Evolutionary conservation across 1,140 invertebrate species (phyloP).

Genomic region (Tachypleus tridentatus): DNA sequence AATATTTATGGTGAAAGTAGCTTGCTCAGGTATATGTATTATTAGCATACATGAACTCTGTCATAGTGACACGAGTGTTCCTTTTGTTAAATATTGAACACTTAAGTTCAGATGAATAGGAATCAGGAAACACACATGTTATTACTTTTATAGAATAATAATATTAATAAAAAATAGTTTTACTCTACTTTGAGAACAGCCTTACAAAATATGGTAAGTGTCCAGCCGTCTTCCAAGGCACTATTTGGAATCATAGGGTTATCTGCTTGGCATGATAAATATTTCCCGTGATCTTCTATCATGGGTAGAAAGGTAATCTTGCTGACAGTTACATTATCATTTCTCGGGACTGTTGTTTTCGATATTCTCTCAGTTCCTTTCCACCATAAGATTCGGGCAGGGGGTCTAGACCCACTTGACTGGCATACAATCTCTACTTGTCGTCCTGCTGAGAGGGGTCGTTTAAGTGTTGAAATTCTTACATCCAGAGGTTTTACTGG

Average conservation of each 20-base stretch:
- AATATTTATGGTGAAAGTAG: too few relatives aligned
- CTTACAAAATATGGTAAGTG: conserved; percentile 23
- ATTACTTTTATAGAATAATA: too few relatives aligned
- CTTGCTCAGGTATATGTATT: too few relatives aligned
- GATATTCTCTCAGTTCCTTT: conserved; percentile 30
- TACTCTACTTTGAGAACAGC: not conserved
- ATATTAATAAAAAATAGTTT: too few relatives aligned
- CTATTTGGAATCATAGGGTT: conserved; percentile 43
- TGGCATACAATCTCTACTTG: conserved; percentile 65
- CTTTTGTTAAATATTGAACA: too few relatives aligned
- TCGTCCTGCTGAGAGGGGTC: conserved; percentile 54
- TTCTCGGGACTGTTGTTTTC: conserved; percentile 12
- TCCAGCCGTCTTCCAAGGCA: conserved; percentile 19
- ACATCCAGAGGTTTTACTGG: conserved; percentile 67
- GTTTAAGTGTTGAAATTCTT: conserved; percentile 49
- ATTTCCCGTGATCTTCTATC: conserved; percentile 66
- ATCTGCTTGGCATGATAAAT: conserved; percentile 65
- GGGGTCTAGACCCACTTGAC: conserved; percentile 66
- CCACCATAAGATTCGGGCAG: conserved; percentile 76
- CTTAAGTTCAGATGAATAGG: too few relatives aligned
- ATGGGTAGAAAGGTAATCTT: conserved; percentile 37
- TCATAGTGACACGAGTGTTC: too few relatives aligned
- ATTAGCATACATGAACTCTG: too few relatives aligned
- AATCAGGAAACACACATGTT: too few relatives aligned
- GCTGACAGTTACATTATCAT: conserved; percentile 23